Conservation (phyloP, 92 coral and sea anemone genomes). For the Parazoanthus darwini region DNA sequence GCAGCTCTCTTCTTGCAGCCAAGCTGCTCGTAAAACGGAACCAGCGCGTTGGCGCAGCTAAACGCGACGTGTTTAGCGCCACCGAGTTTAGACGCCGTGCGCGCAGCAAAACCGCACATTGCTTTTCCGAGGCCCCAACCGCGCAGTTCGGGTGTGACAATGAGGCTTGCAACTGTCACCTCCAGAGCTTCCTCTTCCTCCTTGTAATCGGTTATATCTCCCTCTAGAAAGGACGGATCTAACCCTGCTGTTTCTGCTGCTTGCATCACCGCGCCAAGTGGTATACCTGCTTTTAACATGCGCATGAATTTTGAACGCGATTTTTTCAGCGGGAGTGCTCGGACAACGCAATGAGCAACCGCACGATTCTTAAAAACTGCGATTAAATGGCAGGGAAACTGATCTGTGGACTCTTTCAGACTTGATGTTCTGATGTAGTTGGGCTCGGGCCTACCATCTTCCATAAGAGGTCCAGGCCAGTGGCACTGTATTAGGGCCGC, state of each 20-base stretch:
- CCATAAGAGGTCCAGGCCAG: conserved; percentile 64
- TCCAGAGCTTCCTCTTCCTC: conserved; percentile 12
- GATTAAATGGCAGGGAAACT: conserved; percentile 66
- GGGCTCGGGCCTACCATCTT: conserved; percentile 47
- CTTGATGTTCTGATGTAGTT: conserved; percentile 57
- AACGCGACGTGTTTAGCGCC: conserved; percentile 44
- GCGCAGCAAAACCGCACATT: conserved; percentile 59
- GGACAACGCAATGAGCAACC: conserved; percentile 56
- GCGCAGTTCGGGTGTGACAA: conserved; percentile 66
- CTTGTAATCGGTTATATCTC: neutral
- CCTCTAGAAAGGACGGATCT: conserved; percentile 43
- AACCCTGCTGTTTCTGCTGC: conserved; percentile 57
- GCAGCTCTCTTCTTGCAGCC: conserved; percentile 50
- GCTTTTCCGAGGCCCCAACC: conserved; percentile 66
- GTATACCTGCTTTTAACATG: conserved; percentile 65
- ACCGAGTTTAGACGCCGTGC: conserved; percentile 43
- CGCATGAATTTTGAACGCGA: conserved; percentile 38
- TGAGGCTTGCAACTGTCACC: conserved; percentile 49
- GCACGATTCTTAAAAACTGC: conserved; percentile 45
- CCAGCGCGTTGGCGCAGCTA: conserved; percentile 47
- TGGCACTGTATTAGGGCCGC: conserved; percentile 52
- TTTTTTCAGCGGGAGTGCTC: neutral
- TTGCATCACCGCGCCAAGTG: conserved; percentile 50
- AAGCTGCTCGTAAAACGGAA: conserved; percentile 54
- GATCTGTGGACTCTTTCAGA: conserved; percentile 53